These are phyloP conservation scores for Glaucidium brasilianum DNA, from an alignment of 2,113 vertebrate species.

Conservation along the genomic window DNA sequence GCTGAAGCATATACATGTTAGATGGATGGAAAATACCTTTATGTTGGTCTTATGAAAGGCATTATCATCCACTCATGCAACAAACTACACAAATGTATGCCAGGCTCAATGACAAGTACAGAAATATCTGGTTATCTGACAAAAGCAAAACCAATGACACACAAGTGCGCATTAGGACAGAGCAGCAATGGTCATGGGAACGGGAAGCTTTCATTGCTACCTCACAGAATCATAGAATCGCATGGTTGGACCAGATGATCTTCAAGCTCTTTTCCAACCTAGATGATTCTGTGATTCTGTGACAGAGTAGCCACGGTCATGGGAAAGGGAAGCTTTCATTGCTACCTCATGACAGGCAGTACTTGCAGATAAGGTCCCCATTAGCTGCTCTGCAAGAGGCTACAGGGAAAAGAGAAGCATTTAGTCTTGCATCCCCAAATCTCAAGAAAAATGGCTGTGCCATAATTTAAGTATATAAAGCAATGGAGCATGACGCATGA, in stretches of 20 bases:
- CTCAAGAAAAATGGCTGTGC: background rate
- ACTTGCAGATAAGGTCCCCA: background rate
- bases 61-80: background rate
- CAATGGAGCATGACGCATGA: rapidly evolving
- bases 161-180: background rate
- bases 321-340: background rate
- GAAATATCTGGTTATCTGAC: background rate
- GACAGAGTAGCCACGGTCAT: background rate
- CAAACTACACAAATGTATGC: background rate
- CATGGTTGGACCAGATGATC: no score
- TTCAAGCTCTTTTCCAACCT: no score
- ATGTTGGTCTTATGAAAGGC: background rate
- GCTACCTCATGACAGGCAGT: background rate
- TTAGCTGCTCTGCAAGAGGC: background rate
- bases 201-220: background rate
- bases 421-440: background rate
- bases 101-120: background rate
- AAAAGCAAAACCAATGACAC: background rate
- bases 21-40: background rate
- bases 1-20: background rate
- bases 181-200: background rate
- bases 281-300: no score
- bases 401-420: background rate
- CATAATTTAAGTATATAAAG: background rate
- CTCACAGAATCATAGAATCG: background rate